Base-by-base conservation (phyloP, 2,113 vertebrate species). In the Turnix velox region DNA sequence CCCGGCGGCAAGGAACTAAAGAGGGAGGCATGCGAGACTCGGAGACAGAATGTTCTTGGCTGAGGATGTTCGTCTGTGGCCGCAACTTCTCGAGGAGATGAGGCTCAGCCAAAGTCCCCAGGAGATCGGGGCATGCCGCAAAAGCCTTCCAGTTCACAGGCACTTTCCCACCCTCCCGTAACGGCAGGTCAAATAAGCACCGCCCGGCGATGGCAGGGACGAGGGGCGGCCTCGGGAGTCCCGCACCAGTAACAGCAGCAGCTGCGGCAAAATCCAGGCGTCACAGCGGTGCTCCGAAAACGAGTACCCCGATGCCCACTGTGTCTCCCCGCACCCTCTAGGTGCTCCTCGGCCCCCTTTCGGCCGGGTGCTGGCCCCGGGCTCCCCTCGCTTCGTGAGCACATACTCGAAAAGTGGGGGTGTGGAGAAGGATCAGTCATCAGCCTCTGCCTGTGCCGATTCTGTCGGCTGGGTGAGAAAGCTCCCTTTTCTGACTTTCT, bases 21-120 rank as follows among this genome's bases (percentile, higher is more conserved):
- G 43, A 30, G 3, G n/a, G 30, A 88, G 86, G 39, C 24, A 28
- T 14, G 39, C 7, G 27, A 84, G 68, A 78, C 12, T 12, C 2
- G 1, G 65, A 87, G 66, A 95, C 73, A 82, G 59, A 84, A 91
- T 82, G 81, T 87, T 84, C 91, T 89, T 76, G 91, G 87, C 75
- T 33, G 46, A 45, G 27, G 25, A 52, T 7, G 4, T 20, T 39
- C 19, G 6, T 71, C 74, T 59, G 67, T 7, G 33, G 31, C 84
- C 3, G 1, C 27, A 49, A 43, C 61, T 78, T 25, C 71, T 42
- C 3, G 15, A 80, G 37, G 68, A 58, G 76, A 40, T 2, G 45
- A 63, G 51, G 89, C 40, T 8, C 46, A 37, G 91, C 73, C 91
- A 94, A 93, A 87, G 88, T 40, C 77, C 58, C 48, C 6, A 24